These are phyloP conservation scores for Cryptoblepharus egeriae DNA, from an alignment of 2,797 vertebrate genomes.

Conservation along the genomic window DNA sequence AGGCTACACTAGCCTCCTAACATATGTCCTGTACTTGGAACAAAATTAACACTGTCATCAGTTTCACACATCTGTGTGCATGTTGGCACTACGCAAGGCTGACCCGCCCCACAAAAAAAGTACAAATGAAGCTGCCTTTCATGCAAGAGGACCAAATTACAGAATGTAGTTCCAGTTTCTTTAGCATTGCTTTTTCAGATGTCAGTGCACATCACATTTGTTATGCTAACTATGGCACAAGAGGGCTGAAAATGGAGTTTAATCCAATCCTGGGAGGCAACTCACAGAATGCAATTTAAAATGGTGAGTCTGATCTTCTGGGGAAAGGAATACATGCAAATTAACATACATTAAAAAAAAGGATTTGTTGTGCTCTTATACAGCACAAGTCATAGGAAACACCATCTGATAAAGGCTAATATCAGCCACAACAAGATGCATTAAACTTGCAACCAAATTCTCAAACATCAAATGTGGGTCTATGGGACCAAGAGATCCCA, in stretches of 20 bases:
- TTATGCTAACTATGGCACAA: conserved; percentile 45
- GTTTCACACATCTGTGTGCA: background rate
- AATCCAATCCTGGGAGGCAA: conserved; percentile 47
- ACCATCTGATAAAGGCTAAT: background rate
- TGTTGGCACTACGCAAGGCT: background rate
- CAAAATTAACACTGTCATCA: background rate
- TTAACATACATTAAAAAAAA: conserved; percentile 38
- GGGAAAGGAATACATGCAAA: background rate
- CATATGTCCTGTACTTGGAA: background rate
- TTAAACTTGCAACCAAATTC: accelerated
- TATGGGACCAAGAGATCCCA: too few relatives aligned
- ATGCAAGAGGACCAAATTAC: conserved; percentile 29
- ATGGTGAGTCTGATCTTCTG: conserved; percentile 46
- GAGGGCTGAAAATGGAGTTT: conserved; percentile 52
- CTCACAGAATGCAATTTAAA: conserved; percentile 41
- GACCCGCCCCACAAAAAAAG: background rate
- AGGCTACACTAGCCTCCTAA: background rate
- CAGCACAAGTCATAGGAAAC: background rate
- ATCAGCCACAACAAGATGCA: background rate
- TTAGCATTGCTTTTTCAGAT: conserved; percentile 27
- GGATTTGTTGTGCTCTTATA: conserved; percentile 1
- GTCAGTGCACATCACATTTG: conserved; percentile 39
- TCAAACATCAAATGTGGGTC: too few relatives aligned
- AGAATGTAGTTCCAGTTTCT: conserved; percentile 23
- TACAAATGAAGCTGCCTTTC: background rate